Percentiles rank a stretch among this genome's conserved stretches.
These are phyloP conservation scores for Dallia pectoralis DNA, from an alignment of 2,797 vertebrate genomes.

Conservation along the genomic window DNA sequence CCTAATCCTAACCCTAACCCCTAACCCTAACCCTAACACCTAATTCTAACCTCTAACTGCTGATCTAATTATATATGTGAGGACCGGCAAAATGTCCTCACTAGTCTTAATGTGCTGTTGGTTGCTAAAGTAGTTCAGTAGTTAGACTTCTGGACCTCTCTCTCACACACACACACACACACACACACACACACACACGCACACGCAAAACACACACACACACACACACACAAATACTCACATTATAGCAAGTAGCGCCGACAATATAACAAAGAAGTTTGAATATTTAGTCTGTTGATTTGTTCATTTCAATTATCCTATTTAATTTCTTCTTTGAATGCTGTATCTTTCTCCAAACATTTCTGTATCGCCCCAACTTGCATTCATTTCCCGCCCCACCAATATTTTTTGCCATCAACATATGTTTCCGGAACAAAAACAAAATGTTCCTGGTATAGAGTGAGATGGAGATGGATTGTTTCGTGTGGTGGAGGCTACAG, in stretches of 20 bases:
- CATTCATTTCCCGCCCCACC: neutral
- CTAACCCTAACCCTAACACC: too few relatives aligned
- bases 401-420: neutral
- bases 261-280: conserved; percentile 4
- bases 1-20: too few relatives aligned
- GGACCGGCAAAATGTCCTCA: too few relatives aligned
- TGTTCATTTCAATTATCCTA: neutral
- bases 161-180: conserved; percentile 8
- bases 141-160: neutral
- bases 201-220: conserved; percentile 16
- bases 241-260: neutral
- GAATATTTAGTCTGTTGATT: conserved; percentile 1
- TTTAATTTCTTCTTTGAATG: neutral
- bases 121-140: too few relatives aligned
- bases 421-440: neutral
- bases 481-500: neutral
- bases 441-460: neutral
- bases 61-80: too few relatives aligned
- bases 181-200: conserved; percentile 21
- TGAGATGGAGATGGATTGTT: neutral
- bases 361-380: neutral
- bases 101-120: too few relatives aligned
- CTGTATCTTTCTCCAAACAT: neutral
- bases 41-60: too few relatives aligned
- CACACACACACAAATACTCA: neutral